These are phyloP conservation scores for Periphyllus acericola DNA, from an alignment of 2,888 invertebrate species.

Conservation along the genomic window DNA sequence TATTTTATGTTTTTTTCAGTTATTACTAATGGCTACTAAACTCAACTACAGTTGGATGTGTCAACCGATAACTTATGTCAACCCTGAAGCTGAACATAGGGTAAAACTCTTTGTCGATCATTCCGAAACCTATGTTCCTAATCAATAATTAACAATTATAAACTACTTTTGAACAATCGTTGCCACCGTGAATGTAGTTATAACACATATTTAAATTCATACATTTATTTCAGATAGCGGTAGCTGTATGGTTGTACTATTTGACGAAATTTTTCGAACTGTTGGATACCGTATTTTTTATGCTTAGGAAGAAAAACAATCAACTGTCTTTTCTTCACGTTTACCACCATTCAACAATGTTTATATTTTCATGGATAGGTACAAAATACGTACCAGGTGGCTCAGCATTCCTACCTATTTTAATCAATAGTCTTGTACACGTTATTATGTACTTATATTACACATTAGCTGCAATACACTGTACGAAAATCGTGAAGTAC, in stretches of 20 bases:
- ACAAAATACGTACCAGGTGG: conserved; percentile 95
- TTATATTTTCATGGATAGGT: conserved; percentile 94
- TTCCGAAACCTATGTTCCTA: not conserved
- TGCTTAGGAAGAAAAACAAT: conserved; percentile 88
- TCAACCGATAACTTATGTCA: conserved; percentile 41
- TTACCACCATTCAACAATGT: conserved; percentile 96
- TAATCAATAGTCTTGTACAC: conserved; percentile 92
- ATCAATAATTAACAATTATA: not conserved
- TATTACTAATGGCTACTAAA: conserved; percentile 39
- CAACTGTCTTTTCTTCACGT: conserved; percentile 93
- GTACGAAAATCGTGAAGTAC: conserved; percentile 80
- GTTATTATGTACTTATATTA: conserved; percentile 96
- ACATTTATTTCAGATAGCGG: conserved; percentile 76
- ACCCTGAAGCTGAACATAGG: conserved; percentile 43
- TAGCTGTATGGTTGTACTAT: conserved; percentile 97
- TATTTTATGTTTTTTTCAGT: conserved; percentile 12
- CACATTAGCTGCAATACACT: conserved; percentile 81
- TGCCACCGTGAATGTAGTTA: too few species aligned
- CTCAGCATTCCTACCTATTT: conserved; percentile 86
- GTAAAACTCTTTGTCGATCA: conserved; percentile 7
- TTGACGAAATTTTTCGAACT: conserved; percentile 93
- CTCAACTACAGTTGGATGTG: conserved; percentile 47
- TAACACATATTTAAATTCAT: not conserved
- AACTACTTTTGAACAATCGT: not conserved
- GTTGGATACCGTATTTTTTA: conserved; percentile 92